Evolutionary conservation across 2,797 vertebrate species (phyloP), one percentile per base, ranked within the genome.

Genomic region (Taenioides sp.): DNA sequence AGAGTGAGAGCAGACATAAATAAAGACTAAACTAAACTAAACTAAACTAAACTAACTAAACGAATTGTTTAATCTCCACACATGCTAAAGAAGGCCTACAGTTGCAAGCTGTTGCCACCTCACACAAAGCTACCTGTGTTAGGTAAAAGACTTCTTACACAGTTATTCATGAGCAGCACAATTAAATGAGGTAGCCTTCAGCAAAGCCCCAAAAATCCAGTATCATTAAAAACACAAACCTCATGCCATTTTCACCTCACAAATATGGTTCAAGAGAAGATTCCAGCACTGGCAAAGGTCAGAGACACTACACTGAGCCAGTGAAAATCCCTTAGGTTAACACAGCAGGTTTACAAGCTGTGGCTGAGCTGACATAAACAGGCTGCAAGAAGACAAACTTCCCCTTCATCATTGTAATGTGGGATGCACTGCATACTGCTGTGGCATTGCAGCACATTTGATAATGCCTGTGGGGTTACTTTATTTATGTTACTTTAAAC

Each of bases 281-380:
- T 67, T 83, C 70, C 67, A 71, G 65, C 72, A 74, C 63, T 59
- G 71, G 84, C 77, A 76, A 76, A n/a, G 75, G 58, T 70, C 65
- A 65, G 25, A 67, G 72, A 83, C 50, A 49, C 55, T 80, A 83
- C 83, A 79, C 58, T 70, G 79, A 84, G 80, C 70, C 78, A 83
- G 78, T 6, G 66, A 49, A 61, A 69, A 75, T 73, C 65, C 11
- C 28, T 31, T 74, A 78, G 65, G 74, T 88, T 84, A 85, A 81
- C 28, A 58, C 73, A 75, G 70, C 77, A 65, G 76, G 58, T 87
- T 88, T 86, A 86, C 77, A 86, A 88, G 83, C 75, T 82, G 86
- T 61, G 81, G 79, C 69, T 55, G 7, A 80, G 67, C 63, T 76
- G 78, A 77, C 83, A 88, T 81, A 77, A 82, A 79, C 78, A 81